Percentiles rank a stretch among this genome's conserved stretches.
Conservation (phyloP, 1,140 invertebrate genomes). For the Cydia pomonella region DNA sequence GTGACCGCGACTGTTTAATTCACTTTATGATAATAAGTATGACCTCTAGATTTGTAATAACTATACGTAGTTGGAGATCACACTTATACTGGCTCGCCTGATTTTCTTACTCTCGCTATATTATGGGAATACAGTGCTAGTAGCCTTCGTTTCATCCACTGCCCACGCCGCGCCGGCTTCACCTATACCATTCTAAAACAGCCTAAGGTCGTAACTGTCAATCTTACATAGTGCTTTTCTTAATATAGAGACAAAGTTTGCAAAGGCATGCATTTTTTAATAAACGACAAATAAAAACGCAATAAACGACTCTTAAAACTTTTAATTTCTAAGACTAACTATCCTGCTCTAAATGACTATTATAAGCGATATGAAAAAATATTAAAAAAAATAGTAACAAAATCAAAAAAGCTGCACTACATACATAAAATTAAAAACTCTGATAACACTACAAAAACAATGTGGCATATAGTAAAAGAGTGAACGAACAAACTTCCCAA, state of each 20-base stretch:
- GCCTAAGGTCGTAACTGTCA: neutral
- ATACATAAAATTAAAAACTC: no score
- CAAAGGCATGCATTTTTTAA: constrained; percentile 13
- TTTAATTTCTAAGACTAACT: no score
- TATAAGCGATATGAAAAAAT: no score
- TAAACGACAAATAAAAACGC: no score
- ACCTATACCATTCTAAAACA: neutral
- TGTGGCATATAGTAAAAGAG: no score
- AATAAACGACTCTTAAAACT: no score
- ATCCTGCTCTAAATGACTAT: no score
- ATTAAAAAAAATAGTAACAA: no score
- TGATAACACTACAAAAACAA: no score
- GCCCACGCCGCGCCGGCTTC: neutral
- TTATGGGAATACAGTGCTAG: neutral
- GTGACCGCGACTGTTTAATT: neutral
- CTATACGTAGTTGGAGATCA: neutral
- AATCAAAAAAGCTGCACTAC: no score
- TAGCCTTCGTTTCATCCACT: constrained; percentile 9
- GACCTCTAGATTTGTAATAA: neutral
- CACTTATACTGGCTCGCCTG: neutral
- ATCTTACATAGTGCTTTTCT: neutral
- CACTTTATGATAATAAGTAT: neutral
- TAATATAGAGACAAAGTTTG: neutral
- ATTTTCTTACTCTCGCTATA: neutral
- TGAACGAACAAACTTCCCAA: no score